Base-by-base conservation (phyloP, 2,888 invertebrate species). In the Machimus rusticus region DNA sequence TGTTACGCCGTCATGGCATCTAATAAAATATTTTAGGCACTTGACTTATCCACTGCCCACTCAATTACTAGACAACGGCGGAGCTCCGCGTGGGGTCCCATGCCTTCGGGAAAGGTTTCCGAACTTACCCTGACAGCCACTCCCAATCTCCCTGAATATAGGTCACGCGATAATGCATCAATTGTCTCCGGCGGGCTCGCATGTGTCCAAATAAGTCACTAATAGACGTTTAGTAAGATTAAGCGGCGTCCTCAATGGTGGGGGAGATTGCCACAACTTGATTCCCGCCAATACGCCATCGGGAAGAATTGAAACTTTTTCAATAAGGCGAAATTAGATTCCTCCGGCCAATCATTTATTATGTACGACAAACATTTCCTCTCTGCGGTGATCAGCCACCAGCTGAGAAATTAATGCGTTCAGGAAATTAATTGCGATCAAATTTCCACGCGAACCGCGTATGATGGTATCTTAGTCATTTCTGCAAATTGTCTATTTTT, bases 11-110 rank as follows among this genome's bases (percentile, higher is more conserved):
- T 34, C 87, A 87, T 87, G 87, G 82, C 82, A 87, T 87, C 87
- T 87, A 87, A 87, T 87, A 87, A 87, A 87, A 87, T 81, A 87
- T 87, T 87, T 87, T 87, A 87, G 87, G 74, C 87, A 87, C 82
- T 87, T 87, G 87, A 87, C 81, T 82, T 82, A 84, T 84, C 74
- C 74, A 39, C 84, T 43, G 23, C 37, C 39, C 84, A 39, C 84
- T 84, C 84, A 66, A 84, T 84, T 84, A 84, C 66, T 37, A 23
- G 66, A 19, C 84, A 74, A 84, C 84, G 39, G 16, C 37, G 5
- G 6, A 34, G 55, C 28, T 74, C 84, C 66, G 39, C 84, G 57
- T 84, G 84, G 37, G 66, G 39, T 19, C 74, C 6, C 37, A 12
- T 31, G 5, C 23, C 39, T 8, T 4, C 39, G 12, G 66, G 66